Conservation (phyloP, 2,113 vertebrate genomes). For the Phalacrocorax pelagicus region DNA sequence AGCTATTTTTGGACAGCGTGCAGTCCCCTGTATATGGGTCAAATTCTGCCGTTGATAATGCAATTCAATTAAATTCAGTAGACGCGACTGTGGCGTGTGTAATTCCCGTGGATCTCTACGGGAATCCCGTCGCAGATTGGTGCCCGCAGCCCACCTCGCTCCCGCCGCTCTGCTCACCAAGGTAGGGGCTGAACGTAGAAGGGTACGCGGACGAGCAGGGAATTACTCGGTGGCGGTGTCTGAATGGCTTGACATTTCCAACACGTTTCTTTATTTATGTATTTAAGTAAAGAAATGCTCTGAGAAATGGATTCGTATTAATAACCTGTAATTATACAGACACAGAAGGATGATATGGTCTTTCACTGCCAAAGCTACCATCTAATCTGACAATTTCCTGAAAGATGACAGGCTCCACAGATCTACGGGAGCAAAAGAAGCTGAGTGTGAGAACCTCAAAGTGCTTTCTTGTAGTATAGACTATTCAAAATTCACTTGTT, state of each 20-base stretch:
- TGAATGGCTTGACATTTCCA: accelerated
- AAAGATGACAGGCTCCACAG: background rate
- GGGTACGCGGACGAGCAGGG: accelerated
- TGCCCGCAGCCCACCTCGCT: background rate
- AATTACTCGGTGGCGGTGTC: accelerated
- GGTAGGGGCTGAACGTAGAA: accelerated
- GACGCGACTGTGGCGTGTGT: background rate
- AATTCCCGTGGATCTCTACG: background rate
- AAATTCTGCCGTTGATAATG: background rate
- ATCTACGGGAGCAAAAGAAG: accelerated
- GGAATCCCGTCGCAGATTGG: background rate
- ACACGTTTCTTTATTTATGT: accelerated
- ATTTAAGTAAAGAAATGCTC: background rate
- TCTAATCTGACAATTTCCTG: background rate
- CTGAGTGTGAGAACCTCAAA: background rate
- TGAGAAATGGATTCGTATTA: background rate
- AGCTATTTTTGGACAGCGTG: background rate
- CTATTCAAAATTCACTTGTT: background rate
- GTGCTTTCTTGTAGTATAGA: background rate
- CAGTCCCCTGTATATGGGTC: background rate
- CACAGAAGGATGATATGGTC: accelerated
- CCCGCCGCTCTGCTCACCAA: background rate
- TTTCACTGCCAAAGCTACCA: background rate
- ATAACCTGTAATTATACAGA: background rate
- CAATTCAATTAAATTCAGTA: background rate